Conservation (phyloP, 2,113 vertebrate genomes). For the Rhagologus leucostigma region DNA sequence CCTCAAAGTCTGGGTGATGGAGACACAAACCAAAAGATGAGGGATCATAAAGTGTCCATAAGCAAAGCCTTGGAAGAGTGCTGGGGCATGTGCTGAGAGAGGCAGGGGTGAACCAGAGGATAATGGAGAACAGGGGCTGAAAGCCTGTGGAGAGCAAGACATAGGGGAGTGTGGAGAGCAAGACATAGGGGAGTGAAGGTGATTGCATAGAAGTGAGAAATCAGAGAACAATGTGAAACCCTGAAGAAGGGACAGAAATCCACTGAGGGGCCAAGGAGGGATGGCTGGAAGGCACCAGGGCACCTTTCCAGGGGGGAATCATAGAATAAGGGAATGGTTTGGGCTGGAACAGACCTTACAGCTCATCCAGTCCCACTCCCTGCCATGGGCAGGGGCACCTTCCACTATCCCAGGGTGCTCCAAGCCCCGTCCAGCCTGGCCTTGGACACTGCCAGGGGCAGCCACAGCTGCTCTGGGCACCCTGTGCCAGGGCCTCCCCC, state of each 20-base stretch:
- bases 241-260: background rate
- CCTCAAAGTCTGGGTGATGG: too few species aligned
- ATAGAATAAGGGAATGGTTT: background rate
- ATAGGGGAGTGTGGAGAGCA: background rate
- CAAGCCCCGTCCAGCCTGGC: fast-evolving
- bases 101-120: too few species aligned
- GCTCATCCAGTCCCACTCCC: fast-evolving
- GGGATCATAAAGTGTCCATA: fast-evolving
- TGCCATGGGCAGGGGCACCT: background rate
- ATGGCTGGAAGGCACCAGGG: background rate
- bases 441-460: background rate
- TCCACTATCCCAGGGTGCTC: background rate
- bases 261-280: background rate
- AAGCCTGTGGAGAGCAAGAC: background rate
- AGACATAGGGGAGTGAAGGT: background rate
- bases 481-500: background rate
- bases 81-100: background rate
- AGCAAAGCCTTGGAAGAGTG: background rate
- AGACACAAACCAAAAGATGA: background rate
- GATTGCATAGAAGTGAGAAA: fast-evolving
- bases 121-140: background rate
- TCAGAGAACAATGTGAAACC: fast-evolving
- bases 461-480: background rate
- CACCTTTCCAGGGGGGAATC: fast-evolving
- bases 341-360: background rate